A percentile compares a stretch with the other conserved stretches of the same genome.
Evolutionary conservation across 1,140 invertebrate genomes (phyloP).

Genomic region (Oscheius sp.): DNA sequence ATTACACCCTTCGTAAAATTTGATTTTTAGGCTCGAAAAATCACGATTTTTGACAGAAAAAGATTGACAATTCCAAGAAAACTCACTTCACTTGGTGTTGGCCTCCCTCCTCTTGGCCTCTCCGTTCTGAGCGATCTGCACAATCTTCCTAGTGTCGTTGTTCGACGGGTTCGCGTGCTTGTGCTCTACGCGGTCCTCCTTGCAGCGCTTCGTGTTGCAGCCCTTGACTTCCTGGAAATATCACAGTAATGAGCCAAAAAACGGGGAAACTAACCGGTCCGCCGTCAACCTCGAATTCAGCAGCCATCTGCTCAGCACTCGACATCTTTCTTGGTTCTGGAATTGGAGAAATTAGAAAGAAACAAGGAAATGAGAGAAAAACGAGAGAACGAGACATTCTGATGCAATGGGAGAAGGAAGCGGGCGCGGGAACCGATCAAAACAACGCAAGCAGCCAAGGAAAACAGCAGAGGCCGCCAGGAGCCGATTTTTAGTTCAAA

Average conservation of each 20-base stretch:
- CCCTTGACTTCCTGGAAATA: background rate
- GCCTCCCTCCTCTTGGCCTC: slow-evolving; percentile 14
- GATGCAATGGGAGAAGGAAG: no score
- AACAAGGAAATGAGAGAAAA: no score
- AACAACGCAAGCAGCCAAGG: no score
- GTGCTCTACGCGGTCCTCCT: slow-evolving; percentile 17
- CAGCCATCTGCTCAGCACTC: slow-evolving; percentile 18
- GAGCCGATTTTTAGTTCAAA: no score
- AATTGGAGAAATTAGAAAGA: no score
- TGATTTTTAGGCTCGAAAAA: no score
- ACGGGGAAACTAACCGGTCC: slow-evolving; percentile 14
- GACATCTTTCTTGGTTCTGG: slow-evolving; percentile 6
- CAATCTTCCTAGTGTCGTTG: slow-evolving; percentile 1
- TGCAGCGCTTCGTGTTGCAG: slow-evolving; percentile 11
- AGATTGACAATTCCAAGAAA: no score
- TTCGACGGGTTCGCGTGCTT: background rate
- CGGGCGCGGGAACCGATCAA: no score
- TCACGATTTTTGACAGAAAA: no score
- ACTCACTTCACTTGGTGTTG: background rate
- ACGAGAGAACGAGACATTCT: no score
- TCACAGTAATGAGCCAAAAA: background rate
- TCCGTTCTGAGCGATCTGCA: slow-evolving; percentile 14
- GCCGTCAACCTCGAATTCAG: slow-evolving; percentile 16
- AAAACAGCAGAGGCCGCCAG: no score
- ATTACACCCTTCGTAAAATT: no score